Conservation (phyloP, 2,797 vertebrate species). For the Sebastes cheni region DNA sequence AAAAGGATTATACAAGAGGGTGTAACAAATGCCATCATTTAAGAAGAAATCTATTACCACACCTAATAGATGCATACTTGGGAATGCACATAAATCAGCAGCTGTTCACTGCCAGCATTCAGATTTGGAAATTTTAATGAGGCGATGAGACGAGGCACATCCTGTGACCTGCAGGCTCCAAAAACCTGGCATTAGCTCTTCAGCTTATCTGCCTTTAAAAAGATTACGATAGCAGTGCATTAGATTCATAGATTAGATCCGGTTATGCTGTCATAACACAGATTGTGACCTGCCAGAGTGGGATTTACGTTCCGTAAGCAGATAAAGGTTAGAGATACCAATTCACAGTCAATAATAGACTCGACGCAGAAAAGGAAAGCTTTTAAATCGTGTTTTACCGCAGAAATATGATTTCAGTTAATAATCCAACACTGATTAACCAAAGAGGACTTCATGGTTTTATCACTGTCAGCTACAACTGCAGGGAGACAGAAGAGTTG, state of each 20-base stretch:
- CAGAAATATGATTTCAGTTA: not conserved
- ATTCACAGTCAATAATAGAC: conserved; percentile 1
- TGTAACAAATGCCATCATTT: not conserved
- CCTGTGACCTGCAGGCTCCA: conserved; percentile 29
- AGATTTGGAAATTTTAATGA: conserved; percentile 48
- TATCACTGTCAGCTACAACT: not conserved
- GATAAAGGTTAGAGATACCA: conserved; percentile 32
- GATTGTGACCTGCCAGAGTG: conserved; percentile 28
- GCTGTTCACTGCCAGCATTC: conserved; percentile 16
- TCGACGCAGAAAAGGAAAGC: not conserved
- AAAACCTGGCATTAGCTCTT: conserved; percentile 44
- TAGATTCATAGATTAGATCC: conserved; percentile 54
- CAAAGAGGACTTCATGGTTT: conserved; percentile 29
- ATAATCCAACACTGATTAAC: conserved; percentile 40
- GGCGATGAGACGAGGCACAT: conserved; percentile 1
- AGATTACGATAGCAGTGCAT: conserved; percentile 59
- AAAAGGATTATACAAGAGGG: not conserved
- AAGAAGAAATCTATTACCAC: not conserved
- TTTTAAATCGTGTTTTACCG: conserved; percentile 14
- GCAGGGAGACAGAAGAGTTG: not conserved
- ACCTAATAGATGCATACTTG: conserved; percentile 2
- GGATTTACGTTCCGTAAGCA: conserved; percentile 39
- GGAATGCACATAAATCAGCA: conserved; percentile 22
- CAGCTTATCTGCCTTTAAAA: conserved; percentile 60
- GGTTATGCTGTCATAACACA: conserved; percentile 13